Base-by-base conservation (phyloP, 92 coral and sea anemone genomes). In the Bergia sp. region DNA sequence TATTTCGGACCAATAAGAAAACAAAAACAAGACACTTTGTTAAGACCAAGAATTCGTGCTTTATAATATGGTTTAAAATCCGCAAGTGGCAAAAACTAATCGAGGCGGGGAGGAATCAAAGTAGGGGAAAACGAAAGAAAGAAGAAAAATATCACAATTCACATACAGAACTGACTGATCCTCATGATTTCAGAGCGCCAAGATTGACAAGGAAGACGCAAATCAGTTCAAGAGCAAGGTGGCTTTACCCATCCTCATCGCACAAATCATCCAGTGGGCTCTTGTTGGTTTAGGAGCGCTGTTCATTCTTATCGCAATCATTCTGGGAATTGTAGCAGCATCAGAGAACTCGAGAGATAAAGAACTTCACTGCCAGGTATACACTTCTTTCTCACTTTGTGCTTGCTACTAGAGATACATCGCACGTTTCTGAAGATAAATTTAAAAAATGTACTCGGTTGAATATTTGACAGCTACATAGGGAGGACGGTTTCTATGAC, bases 221-320 rank as follows among this genome's bases (percentile, higher is more conserved):
- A 67, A 84, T 18, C 55, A 44, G 41, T 84, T 84, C 87, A 84
- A 84, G 78, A 69, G 75, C 79, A 84, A 84, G 11, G 87, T 84
- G 43, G 67, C 78, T 6, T 45, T 49, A 37, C 87, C 87, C 43
- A 84, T 84, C 74, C 61, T 84, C 53, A 84, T 71, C 49, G 12
- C 78, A 3, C 65, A 69, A 37, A 69, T 84, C 44, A 65, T 84
- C 41, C 87, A 84, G 44, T 84, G 87, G 87, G 78, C 44, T 4
- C 78, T 84, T 11, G 87, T 84, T 69, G 87, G 64, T 21, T 36
- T 84, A 15, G 87, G 87, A 36, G 87, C 37, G 13, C 44, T 84
- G 43, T 20, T 84, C 15, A 53, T 84, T 49, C 78, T 84, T 36
- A 29, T 71, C 15, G 79, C 87, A 20, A 43, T 84, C 37, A 45